Evolutionary conservation across 2,113 vertebrate genomes (phyloP).

Genomic region (Lamprologus sp.): DNA sequence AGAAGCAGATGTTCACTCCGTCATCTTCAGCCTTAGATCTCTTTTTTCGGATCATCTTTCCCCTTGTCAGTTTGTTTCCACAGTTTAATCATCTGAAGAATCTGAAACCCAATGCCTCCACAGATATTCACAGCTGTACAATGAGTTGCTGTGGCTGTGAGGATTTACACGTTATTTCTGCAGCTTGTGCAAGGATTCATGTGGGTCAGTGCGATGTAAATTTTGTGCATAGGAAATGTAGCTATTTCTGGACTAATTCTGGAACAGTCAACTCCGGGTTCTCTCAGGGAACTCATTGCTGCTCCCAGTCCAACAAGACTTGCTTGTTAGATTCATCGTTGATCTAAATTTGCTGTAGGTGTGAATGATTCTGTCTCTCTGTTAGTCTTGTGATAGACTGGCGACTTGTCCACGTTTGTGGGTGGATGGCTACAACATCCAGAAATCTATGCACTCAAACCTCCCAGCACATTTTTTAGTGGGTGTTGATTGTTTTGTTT

Average conservation of each 20-base stretch:
- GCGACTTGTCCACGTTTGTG: background rate
- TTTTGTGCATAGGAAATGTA: background rate
- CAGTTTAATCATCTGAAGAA: background rate
- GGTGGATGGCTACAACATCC: background rate
- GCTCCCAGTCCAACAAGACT: rapidly evolving
- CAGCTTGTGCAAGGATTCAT: background rate
- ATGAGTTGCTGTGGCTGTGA: background rate
- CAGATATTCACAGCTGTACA: background rate
- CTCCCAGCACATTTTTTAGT: background rate
- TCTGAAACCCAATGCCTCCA: background rate
- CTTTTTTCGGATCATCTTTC: background rate
- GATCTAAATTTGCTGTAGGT: background rate
- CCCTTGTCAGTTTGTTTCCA: background rate
- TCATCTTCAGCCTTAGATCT: background rate
- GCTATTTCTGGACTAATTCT: background rate
- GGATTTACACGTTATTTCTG: background rate
- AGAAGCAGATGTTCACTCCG: background rate
- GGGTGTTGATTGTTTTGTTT: background rate
- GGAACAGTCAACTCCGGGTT: background rate
- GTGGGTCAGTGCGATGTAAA: background rate
- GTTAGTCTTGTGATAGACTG: background rate
- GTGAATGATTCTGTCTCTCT: background rate
- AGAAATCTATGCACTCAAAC: background rate
- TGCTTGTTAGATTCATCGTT: too few relatives aligned
- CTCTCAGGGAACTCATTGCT: background rate